Conservation (phyloP, 92 coral and sea anemone genomes). For the Heliopora coerulea region DNA sequence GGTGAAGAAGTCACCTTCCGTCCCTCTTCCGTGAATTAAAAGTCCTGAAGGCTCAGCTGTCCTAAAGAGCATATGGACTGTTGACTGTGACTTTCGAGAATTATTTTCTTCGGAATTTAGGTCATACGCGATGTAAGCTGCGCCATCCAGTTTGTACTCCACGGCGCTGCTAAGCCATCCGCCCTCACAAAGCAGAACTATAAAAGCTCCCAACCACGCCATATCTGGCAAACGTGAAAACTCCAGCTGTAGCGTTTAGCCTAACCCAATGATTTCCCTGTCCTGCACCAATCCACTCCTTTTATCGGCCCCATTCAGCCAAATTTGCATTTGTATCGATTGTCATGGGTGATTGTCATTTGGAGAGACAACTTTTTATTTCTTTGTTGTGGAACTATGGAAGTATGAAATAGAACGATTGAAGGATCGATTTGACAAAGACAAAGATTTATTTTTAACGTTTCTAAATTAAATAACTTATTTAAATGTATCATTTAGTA, state of each 20-base stretch:
- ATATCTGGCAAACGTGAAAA: slow-evolving; percentile 28
- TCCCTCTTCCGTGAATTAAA: slow-evolving; percentile 75
- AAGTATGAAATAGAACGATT: not conserved
- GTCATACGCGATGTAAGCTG: slow-evolving; percentile 64
- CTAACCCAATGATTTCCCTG: slow-evolving; percentile 32
- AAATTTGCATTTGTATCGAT: slow-evolving; percentile 39
- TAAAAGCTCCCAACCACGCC: slow-evolving; percentile 16
- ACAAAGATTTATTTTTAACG: slow-evolving; percentile 2
- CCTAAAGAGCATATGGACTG: slow-evolving; percentile 61
- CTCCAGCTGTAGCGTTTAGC: slow-evolving; percentile 30
- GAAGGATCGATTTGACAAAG: not conserved
- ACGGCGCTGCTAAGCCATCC: slow-evolving; percentile 1
- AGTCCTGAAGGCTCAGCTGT: slow-evolving; percentile 84
- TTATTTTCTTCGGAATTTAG: slow-evolving; percentile 48
- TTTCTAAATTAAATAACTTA: slow-evolving; percentile 25
- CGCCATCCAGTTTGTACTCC: slow-evolving; percentile 66
- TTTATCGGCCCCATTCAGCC: slow-evolving; percentile 31
- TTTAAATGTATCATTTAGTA: slow-evolving; percentile 32
- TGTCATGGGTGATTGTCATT: slow-evolving; percentile 26
- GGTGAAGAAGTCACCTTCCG: slow-evolving; percentile 75
- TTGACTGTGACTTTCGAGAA: not conserved
- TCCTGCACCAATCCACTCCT: slow-evolving; percentile 11
- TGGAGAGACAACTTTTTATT: not conserved
- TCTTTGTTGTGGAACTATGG: not conserved
- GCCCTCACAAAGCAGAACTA: slow-evolving; percentile 19